A percentile compares a stretch with the other conserved stretches of the same genome.
These are phyloP conservation scores for Trachelus troglodyta DNA, from an alignment of 2,888 invertebrate genomes.

Conservation along the genomic window DNA sequence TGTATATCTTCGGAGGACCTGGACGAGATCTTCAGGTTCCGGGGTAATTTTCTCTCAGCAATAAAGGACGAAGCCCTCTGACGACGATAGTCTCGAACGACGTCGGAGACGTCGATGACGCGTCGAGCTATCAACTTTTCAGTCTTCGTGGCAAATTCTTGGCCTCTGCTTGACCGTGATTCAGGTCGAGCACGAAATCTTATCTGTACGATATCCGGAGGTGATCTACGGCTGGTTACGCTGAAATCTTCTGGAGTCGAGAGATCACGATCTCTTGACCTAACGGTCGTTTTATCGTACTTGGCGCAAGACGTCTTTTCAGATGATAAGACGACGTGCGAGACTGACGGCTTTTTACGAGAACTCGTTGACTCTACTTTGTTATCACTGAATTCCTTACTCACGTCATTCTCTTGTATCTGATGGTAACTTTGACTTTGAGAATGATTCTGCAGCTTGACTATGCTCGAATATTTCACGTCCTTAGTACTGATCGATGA, in stretches of 20 bases:
- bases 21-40: slow-evolving; percentile 25
- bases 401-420: not conserved
- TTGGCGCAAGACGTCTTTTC: not conserved
- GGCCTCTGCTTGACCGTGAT: slow-evolving; percentile 13
- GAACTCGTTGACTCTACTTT: not conserved
- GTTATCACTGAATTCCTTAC: not conserved
- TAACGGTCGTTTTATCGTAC: not conserved
- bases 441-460: not conserved
- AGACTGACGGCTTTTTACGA: not conserved
- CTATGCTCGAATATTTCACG: not conserved
- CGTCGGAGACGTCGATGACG: not conserved
- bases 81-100: slow-evolving; percentile 22
- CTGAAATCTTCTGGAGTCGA: not conserved
- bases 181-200: slow-evolving; percentile 20
- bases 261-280: not conserved
- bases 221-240: not conserved
- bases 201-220: slow-evolving; percentile 20
- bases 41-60: slow-evolving; percentile 33
- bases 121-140: slow-evolving; percentile 42
- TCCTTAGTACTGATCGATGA: not conserved
- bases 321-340: not conserved
- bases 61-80: slow-evolving; percentile 50
- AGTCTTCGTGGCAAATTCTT: slow-evolving; percentile 40
- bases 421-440: not conserved
- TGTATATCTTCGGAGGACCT: slow-evolving; percentile 39